A percentile compares a stretch with the other conserved stretches of the same genome.
Evolutionary conservation across 2,113 vertebrate species (phyloP).

Genomic region (Terrapene triunguis): DNA sequence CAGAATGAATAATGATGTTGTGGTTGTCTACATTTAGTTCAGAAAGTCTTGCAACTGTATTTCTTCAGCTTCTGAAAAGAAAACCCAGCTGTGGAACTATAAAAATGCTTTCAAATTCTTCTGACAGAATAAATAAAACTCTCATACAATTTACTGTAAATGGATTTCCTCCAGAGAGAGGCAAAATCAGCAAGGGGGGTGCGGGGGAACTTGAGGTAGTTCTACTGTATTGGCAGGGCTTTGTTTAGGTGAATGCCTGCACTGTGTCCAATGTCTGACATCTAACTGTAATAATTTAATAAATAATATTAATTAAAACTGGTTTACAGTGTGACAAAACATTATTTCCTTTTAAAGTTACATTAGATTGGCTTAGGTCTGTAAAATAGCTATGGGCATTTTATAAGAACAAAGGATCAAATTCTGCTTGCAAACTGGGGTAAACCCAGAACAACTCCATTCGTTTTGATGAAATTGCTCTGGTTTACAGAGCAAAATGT

Average conservation of each 20-base stretch:
- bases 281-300: constrained; percentile 29
- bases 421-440: neutral
- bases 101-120: constrained; percentile 24
- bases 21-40: neutral
- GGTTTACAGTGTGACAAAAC: constrained; percentile 39
- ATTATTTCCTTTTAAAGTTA: constrained; percentile 27
- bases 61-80: constrained; percentile 20
- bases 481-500: neutral
- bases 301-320: constrained; percentile 41
- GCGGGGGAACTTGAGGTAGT: neutral
- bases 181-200: neutral
- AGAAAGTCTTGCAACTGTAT: neutral
- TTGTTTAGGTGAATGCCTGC: constrained; percentile 23
- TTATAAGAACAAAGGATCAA: neutral
- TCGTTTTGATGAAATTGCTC: neutral
- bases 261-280: neutral
- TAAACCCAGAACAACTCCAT: neutral
- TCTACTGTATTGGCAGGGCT: constrained; percentile 24
- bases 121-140: constrained; percentile 36
- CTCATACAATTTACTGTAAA: constrained; percentile 34
- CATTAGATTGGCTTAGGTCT: neutral
- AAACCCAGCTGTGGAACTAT: neutral
- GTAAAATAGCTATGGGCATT: neutral
- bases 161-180: constrained; percentile 15
- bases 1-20: neutral